Conservation (phyloP, 1,140 invertebrate genomes). For the Calliopsis andreniformis region DNA sequence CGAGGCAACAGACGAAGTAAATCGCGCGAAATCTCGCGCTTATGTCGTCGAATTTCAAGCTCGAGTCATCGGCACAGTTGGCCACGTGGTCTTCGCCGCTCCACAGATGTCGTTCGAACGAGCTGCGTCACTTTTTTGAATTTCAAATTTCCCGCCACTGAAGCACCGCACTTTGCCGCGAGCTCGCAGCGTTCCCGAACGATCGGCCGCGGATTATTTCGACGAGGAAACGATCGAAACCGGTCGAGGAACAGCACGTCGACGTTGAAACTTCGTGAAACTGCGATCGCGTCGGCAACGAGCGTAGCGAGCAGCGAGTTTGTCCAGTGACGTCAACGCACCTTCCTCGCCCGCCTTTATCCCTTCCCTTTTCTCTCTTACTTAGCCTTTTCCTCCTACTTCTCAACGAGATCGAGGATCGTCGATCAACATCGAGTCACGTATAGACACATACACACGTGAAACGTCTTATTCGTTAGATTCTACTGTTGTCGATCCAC, state of each 20-base stretch:
- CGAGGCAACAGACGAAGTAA: not conserved
- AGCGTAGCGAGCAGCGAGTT: slow-evolving; percentile 51
- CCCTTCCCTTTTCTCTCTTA: slow-evolving; percentile 46
- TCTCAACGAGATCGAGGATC: slow-evolving; percentile 47
- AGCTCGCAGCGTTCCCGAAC: too few species aligned
- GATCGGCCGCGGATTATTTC: not conserved
- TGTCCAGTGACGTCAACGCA: slow-evolving; percentile 63
- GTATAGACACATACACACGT: slow-evolving; percentile 1
- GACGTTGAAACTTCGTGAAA: slow-evolving; percentile 56
- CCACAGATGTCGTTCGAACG: slow-evolving; percentile 42
- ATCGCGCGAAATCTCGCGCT: not conserved
- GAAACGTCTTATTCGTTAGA: not conserved
- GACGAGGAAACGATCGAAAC: not conserved
- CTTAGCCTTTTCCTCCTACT: slow-evolving; percentile 53
- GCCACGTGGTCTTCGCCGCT: slow-evolving; percentile 30
- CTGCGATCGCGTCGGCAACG: slow-evolving; percentile 47
- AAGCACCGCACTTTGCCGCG: not conserved
- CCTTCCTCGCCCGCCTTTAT: slow-evolving; percentile 59
- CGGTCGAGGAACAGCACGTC: not conserved
- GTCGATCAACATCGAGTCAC: slow-evolving; percentile 37
- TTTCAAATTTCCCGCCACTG: slow-evolving; percentile 24
- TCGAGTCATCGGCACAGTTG: slow-evolving; percentile 6
- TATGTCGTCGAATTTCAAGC: not conserved
- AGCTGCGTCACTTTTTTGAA: slow-evolving; percentile 22
- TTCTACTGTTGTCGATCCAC: not conserved